Conservation (phyloP, 2,113 vertebrate species). For the Caranx melampygus region DNA sequence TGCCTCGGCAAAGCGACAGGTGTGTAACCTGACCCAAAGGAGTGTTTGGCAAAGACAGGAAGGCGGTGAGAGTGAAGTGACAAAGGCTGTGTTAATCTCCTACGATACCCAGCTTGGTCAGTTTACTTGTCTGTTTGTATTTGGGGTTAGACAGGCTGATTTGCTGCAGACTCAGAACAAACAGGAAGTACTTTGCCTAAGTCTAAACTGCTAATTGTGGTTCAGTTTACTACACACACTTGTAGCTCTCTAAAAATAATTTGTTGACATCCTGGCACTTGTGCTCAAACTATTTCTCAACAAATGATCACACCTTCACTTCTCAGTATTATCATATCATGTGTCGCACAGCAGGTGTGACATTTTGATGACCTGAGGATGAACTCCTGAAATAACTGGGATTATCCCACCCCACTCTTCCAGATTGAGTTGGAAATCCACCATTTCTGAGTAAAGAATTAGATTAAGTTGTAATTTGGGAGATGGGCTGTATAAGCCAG, state of each 20-base stretch:
- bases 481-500: constrained; percentile 29
- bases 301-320: not conserved
- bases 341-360: constrained; percentile 66
- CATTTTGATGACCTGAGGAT: constrained; percentile 57
- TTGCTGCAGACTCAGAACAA: constrained; percentile 12
- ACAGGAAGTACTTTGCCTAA: constrained; percentile 16
- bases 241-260: too few relatives aligned
- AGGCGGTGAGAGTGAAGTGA: constrained; percentile 59
- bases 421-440: constrained; percentile 70
- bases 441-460: constrained; percentile 49
- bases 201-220: constrained; percentile 1
- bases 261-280: too few relatives aligned
- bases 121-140: constrained; percentile 45
- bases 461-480: constrained; percentile 60
- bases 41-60: constrained; percentile 57
- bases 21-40: constrained; percentile 65
- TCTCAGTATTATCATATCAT: not conserved
- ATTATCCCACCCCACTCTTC: constrained; percentile 69
- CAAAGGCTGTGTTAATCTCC: constrained; percentile 56
- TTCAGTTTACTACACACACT: not conserved
- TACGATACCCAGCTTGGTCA: constrained; percentile 24
- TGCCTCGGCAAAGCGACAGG: constrained; percentile 48
- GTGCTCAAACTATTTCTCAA: not conserved
- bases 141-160: constrained; percentile 33
- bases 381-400: constrained; percentile 67